These are phyloP conservation scores for Protobothrops flavoviridis DNA, from an alignment of 2,113 vertebrate genomes.

Conservation along the genomic window DNA sequence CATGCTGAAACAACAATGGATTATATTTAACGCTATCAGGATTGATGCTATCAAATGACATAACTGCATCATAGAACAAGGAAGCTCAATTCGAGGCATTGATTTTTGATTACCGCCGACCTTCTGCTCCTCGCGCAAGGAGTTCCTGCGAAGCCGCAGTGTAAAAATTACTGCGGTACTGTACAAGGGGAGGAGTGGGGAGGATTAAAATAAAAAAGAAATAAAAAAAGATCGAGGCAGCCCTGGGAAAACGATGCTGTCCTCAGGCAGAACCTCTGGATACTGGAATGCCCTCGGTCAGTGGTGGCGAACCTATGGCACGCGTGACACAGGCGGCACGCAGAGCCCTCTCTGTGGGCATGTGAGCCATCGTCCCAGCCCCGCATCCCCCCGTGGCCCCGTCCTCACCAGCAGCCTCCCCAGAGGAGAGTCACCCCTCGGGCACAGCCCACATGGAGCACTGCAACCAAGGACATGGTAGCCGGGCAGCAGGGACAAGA, in stretches of 20 bases:
- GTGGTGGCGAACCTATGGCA: no score
- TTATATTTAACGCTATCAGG: conserved; percentile 93
- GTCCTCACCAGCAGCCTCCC: no score
- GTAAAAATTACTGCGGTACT: conserved; percentile 48
- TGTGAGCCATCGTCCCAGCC: no score
- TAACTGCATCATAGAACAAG: conserved; percentile 69
- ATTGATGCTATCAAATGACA: conserved; percentile 96
- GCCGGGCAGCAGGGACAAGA: no score
- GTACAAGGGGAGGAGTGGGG: conserved; percentile 3
- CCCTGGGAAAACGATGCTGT: not conserved
- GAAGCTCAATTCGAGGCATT: conserved; percentile 73
- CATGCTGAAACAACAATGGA: conserved; percentile 87
- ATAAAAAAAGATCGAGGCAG: conserved; percentile 2
- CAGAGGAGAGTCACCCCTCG: no score
- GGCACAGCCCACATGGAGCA: no score
- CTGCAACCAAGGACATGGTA: no score
- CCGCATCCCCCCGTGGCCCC: no score
- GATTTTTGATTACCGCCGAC: conserved; percentile 90
- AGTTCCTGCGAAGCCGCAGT: conserved; percentile 39
- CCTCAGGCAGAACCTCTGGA: not conserved
- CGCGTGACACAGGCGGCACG: no score
- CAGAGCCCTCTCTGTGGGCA: no score
- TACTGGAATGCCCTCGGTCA: not conserved
- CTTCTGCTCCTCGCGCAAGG: conserved; percentile 37
- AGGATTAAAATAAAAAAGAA: not conserved